Evolutionary conservation across 2,797 vertebrate genomes (phyloP), one percentile per base, ranked within the genome.

Genomic region (Amniataba percoides): DNA sequence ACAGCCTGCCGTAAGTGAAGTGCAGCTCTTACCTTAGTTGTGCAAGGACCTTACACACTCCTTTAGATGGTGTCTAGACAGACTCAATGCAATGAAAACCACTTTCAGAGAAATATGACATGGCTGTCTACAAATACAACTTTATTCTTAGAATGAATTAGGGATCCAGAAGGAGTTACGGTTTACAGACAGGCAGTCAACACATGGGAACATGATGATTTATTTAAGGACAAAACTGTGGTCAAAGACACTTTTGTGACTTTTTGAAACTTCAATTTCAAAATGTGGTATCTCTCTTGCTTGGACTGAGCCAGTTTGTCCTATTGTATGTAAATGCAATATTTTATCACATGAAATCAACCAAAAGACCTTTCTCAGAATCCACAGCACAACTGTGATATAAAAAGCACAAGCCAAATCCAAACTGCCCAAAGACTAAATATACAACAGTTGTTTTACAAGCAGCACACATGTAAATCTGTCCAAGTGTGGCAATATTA

Each of bases 381-480:
- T 21, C 11, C 4, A 27, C 2, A 34, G 19, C 4, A 16, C 15
- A 5, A n/a, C 12, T 2, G 7, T 4, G 2, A 1, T 31, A 36
- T 7, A 1, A 36, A 36, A 36, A 36, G 34, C 34, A 36, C 34
- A 48, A 19, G 34, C 9, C 48, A 55, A 19, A 19, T 15, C 46
- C 14, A 45, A 68, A 42, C n/a, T 14, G 49, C 15, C n/a, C 19
- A 8, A 16, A 56, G 27, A 56, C 18, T n/a, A 7, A 45, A 42
- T 40, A 25, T 51, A 9, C 10, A 55, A 1, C 46, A 25, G 46
- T 25, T 43, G 10, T 72, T 79, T 25, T 13, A 21, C 23, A 63
- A 69, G 70, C 46, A 27, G 76, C 55, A 80, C 77, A 63, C 49
- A 61, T 56, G 39, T 53, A 31, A 45, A 36, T 62, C 42, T 12